Evolutionary conservation across 2,797 vertebrate species (phyloP).

Genomic region (Decapterus maruadsi): DNA sequence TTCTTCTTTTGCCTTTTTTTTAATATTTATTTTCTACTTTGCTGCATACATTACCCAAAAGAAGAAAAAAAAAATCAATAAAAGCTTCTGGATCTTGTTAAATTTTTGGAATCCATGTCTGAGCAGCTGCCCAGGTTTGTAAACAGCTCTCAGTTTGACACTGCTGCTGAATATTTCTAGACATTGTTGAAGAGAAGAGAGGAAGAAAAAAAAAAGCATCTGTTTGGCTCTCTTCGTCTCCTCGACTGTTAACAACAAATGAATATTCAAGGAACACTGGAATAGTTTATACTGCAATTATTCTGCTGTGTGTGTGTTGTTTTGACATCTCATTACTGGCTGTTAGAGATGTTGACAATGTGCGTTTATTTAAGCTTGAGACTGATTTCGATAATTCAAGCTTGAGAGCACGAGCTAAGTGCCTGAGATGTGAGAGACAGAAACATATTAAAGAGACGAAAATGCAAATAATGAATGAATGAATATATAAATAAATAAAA

Average conservation of each 20-base stretch:
- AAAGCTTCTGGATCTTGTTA: slow-evolving; percentile 58
- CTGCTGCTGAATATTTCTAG: slow-evolving; percentile 52
- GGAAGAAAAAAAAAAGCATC: slow-evolving; percentile 40
- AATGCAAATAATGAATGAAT: background rate
- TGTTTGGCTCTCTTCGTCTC: slow-evolving; percentile 51
- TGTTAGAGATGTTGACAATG: slow-evolving; percentile 57
- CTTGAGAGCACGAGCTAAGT: slow-evolving; percentile 22
- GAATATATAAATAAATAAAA: background rate
- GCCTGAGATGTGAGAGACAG: slow-evolving; percentile 6
- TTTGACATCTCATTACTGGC: slow-evolving; percentile 63
- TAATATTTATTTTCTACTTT: slow-evolving; percentile 39
- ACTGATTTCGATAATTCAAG: slow-evolving; percentile 49
- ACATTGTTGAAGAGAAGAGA: slow-evolving; percentile 8
- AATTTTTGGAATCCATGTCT: slow-evolving; percentile 45
- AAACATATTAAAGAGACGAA: background rate
- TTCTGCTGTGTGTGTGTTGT: slow-evolving; percentile 41
- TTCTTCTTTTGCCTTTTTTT: slow-evolving; percentile 7
- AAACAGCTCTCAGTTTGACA: slow-evolving; percentile 52
- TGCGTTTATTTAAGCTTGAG: slow-evolving; percentile 51
- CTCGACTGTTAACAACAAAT: slow-evolving; percentile 56
- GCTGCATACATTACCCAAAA: slow-evolving; percentile 54
- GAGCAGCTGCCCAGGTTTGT: slow-evolving; percentile 57
- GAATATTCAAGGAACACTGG: slow-evolving; percentile 61
- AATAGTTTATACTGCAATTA: slow-evolving; percentile 56
- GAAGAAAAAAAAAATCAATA: slow-evolving; percentile 55